Conservation (phyloP, 1,140 invertebrate species). For the Temnothorax longispinosus region DNA sequence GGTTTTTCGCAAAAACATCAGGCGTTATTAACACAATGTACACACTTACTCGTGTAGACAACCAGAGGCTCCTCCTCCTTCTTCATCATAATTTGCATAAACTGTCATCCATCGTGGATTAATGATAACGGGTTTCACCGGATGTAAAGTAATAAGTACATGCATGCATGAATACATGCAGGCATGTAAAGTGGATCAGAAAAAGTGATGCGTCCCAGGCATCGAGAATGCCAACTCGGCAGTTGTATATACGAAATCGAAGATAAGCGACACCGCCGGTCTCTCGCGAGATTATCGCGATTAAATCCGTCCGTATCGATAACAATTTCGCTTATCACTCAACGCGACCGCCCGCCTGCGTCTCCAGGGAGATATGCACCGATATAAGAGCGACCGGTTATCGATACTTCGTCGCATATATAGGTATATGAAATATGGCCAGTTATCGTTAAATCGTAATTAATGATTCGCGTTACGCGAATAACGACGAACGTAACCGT, state of each 20-base stretch:
- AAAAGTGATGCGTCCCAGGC: no score
- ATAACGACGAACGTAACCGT: conserved; percentile 4
- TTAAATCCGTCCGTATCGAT: conserved; percentile 65
- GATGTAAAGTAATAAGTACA: neutral
- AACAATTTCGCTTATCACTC: conserved; percentile 64
- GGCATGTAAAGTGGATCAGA: no score
- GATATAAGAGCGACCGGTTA: conserved; percentile 21
- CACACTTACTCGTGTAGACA: neutral
- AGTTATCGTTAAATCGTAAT: conserved; percentile 52
- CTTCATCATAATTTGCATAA: neutral
- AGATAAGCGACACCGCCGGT: neutral
- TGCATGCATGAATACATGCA: neutral
- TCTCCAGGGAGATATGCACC: neutral
- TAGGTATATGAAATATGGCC: neutral
- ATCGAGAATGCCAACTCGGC: neutral
- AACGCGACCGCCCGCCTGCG: neutral
- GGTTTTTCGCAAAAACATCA: neutral
- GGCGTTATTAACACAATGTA: neutral
- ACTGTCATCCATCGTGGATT: neutral
- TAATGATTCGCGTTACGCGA: conserved; percentile 31
- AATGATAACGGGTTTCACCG: neutral
- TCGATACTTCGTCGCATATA: conserved; percentile 7
- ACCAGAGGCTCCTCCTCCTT: neutral
- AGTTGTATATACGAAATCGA: neutral
- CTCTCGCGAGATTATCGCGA: conserved; percentile 53